These are phyloP conservation scores for Parauchenoglanis ngamensis DNA, from an alignment of 2,797 vertebrate genomes.

Conservation along the genomic window DNA sequence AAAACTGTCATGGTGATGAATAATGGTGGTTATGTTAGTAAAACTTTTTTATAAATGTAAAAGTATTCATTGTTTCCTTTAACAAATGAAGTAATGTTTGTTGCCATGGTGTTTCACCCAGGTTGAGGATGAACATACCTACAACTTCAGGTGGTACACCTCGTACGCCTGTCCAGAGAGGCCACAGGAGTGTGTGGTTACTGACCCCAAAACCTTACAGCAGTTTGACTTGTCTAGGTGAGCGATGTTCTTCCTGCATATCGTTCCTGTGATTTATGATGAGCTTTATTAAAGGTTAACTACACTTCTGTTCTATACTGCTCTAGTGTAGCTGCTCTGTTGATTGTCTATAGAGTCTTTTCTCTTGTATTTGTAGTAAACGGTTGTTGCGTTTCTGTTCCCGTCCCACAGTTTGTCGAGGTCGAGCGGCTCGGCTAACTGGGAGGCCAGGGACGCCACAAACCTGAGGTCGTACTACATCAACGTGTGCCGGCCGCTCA, in stretches of 20 bases:
- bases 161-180: constrained; percentile 89
- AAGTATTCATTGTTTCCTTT: neutral
- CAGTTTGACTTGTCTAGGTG: constrained; percentile 96
- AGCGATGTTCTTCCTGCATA: constrained; percentile 24
- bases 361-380: neutral
- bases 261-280: neutral
- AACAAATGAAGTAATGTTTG: neutral
- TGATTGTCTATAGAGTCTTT: neutral
- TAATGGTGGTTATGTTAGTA: neutral
- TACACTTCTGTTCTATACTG: too few relatives aligned
- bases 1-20: neutral
- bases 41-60: neutral
- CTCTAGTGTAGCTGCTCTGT: neutral
- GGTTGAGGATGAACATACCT: constrained; percentile 87
- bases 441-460: constrained; percentile 78
- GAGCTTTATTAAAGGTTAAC: neutral
- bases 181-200: constrained; percentile 89
- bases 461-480: constrained; percentile 84
- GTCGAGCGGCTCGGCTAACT: constrained; percentile 75
- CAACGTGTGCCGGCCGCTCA: constrained; percentile 88
- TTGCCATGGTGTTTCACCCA: constrained; percentile 53
- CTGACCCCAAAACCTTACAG: constrained; percentile 78
- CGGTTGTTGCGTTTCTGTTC: neutral
- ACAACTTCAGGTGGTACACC: constrained; percentile 96
- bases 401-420: constrained; percentile 80